These are phyloP conservation scores for Sphinx pinastri DNA, from an alignment of 2,888 invertebrate species.

Conservation along the genomic window DNA sequence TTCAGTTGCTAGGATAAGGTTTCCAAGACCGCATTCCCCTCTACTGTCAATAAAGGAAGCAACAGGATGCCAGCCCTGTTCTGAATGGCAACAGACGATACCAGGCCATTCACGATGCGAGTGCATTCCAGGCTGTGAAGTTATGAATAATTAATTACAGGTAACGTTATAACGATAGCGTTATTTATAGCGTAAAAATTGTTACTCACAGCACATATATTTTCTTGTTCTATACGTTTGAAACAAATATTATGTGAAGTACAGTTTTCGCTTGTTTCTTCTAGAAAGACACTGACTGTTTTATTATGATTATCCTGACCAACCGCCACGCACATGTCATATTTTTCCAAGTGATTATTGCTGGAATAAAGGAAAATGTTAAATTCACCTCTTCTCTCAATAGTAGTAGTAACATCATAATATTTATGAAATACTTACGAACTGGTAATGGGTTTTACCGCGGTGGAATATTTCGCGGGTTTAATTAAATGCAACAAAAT, in stretches of 20 bases:
- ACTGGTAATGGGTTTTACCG: conserved; percentile 86
- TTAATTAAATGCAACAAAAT: conserved; percentile 85
- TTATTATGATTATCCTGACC: conserved; percentile 81
- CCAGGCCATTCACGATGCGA: conserved; percentile 84
- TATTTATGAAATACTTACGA: conserved; percentile 58
- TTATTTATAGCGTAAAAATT: neutral
- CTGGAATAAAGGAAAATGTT: conserved; percentile 48
- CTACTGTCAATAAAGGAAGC: conserved; percentile 86
- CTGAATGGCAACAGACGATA: conserved; percentile 86
- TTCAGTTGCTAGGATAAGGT: conserved; percentile 73
- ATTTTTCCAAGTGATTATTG: conserved; percentile 53
- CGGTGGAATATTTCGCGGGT: conserved; percentile 84
- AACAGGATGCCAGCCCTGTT: conserved; percentile 88
- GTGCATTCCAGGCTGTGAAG: conserved; percentile 44
- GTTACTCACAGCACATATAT: conserved; percentile 69
- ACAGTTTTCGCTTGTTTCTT: conserved; percentile 80
- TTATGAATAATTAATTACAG: neutral
- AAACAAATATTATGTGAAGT: conserved; percentile 83
- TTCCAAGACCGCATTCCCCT: conserved; percentile 82
- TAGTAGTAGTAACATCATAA: neutral
- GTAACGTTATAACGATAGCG: neutral
- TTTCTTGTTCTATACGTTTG: conserved; percentile 55
- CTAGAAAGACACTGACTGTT: conserved; percentile 77
- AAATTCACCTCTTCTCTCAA: neutral
- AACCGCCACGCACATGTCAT: conserved; percentile 85